Evolutionary conservation across 2,888 invertebrate genomes (phyloP).

Genomic region (Rhaphigaster nebulosa): DNA sequence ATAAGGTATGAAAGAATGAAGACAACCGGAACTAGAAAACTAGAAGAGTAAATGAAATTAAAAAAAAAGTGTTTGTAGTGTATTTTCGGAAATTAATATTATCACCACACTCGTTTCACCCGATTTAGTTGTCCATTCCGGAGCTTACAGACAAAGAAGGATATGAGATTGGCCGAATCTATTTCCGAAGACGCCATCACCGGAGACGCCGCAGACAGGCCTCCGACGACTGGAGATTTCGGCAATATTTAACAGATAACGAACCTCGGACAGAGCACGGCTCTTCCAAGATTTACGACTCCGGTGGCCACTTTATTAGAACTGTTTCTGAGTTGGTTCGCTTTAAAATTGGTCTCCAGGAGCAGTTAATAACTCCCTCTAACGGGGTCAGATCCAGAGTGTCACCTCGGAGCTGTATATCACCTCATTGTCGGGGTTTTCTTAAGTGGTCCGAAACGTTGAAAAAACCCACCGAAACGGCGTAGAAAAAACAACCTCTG

Average conservation of each 20-base stretch:
- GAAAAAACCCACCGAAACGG: neutral
- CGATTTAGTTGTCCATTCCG: neutral
- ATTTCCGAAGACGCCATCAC: neutral
- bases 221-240: slow-evolving; percentile 23
- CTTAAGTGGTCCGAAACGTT: slow-evolving; percentile 29
- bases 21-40: too few relatives aligned
- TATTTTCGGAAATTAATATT: too few relatives aligned
- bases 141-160: neutral
- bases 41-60: too few relatives aligned
- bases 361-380: neutral
- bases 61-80: too few relatives aligned
- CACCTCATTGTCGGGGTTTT: neutral
- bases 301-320: neutral
- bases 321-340: neutral
- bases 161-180: neutral
- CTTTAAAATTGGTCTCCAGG: neutral
- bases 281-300: neutral
- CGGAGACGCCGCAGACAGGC: neutral
- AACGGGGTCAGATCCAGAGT: neutral
- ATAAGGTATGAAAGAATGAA: too few relatives aligned
- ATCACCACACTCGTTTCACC: neutral
- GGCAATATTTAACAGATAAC: slow-evolving; percentile 57
- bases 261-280: slow-evolving; percentile 32
- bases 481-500: neutral
- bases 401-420: neutral